Base-by-base conservation (phyloP, 2,797 vertebrate species). In the Galago senegalensis region DNA sequence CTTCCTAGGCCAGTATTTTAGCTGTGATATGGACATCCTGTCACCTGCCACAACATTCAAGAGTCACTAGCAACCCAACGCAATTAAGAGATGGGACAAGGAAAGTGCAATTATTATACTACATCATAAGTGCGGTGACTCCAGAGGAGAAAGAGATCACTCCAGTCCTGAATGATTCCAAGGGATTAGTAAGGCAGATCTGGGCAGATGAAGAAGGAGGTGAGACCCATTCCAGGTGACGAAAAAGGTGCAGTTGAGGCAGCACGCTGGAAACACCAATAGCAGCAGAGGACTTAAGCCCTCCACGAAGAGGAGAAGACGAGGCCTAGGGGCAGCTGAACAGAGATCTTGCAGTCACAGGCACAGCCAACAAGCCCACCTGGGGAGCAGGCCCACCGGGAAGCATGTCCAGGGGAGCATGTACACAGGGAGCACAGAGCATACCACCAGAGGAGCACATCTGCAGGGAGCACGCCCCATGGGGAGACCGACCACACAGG, bases 11-110 rank as follows among this genome's bases (percentile, higher is more conserved):
- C 37, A 65, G 20, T 65, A 72, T 25, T 29, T 60, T 85, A 67
- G 60, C 34, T 60, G 69, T 61, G 37, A 6, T 58, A 61, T n/a
- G 43, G 18, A 65, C 14, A 43, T 3, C 63, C 43, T 3, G 69
- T 67, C 34, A 27, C 17, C 25, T 58, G 34, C 34, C 25, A 18
- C 80, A 63, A 76, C 9, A 58, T 53, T 81, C 67, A 69, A 43
- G 76, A 61, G 17, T 61, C 65, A 89, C 69, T 63, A 83, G 63
- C 3, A 34, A 87, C 79, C 43, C 79, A 87, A 96, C 80, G 65
- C 58, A 89, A 89, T 23, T 43, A 86, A 89, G 46, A 83, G 56
- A 73, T 31, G n/a, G 37, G 69, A 73, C 56, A 90, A 76, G 80
- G 40, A 79, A 80, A 93, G 49, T 17, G 11, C 27, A 82, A 69